Conservation (phyloP, 2,888 invertebrate genomes). For the Xiphydria camelus region DNA sequence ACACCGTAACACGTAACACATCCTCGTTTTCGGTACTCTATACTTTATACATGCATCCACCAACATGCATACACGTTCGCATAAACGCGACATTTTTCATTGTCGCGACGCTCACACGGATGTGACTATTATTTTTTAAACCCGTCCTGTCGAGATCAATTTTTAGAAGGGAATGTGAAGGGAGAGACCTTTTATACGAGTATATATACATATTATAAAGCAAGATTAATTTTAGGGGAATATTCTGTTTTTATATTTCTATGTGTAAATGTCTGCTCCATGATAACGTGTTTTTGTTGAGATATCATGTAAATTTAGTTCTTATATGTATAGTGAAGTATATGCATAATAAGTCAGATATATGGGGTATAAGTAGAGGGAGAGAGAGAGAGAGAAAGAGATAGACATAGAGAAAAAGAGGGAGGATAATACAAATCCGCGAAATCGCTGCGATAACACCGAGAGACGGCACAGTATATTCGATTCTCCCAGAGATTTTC, state of each 20-base stretch:
- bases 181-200: slow-evolving; percentile 45
- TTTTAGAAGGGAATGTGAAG: slow-evolving; percentile 19
- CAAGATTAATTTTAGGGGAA: slow-evolving; percentile 44
- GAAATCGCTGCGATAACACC: too few species aligned
- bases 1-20: too few species aligned
- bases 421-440: too few species aligned
- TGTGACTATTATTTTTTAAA: slow-evolving; percentile 31
- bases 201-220: slow-evolving; percentile 31
- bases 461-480: too few species aligned
- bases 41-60: too few species aligned
- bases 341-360: slow-evolving; percentile 31
- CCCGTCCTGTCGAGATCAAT: slow-evolving; percentile 41
- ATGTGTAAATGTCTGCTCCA: slow-evolving; percentile 54
- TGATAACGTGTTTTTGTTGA: slow-evolving; percentile 54
- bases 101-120: slow-evolving; percentile 3
- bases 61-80: too few species aligned
- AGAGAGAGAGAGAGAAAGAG: background rate
- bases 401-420: background rate
- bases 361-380: slow-evolving; percentile 8
- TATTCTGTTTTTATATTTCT: slow-evolving; percentile 52
- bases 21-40: too few species aligned
- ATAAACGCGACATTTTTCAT: slow-evolving; percentile 6
- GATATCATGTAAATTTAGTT: slow-evolving; percentile 56
- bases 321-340: slow-evolving; percentile 31
- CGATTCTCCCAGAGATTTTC: too few species aligned